Conservation (phyloP, 2,888 invertebrate species). For the Entomobrya multifasciata region DNA sequence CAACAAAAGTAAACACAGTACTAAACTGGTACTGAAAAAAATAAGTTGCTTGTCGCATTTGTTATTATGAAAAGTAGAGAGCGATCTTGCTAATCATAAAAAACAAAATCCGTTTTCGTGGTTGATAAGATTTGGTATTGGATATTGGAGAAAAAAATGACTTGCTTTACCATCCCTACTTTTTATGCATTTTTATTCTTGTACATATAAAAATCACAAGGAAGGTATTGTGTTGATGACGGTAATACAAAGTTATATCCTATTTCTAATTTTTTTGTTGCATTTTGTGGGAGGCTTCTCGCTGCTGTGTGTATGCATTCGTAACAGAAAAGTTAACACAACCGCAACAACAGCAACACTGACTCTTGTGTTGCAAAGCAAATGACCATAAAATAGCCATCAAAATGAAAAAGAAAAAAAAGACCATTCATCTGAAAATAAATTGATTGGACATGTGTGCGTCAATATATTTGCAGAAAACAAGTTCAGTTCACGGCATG, state of each 20-base stretch:
- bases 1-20: not conserved
- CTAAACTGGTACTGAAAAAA: not conserved
- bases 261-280: constrained; percentile 67
- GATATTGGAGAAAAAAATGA: constrained; percentile 30
- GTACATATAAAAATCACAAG: not conserved
- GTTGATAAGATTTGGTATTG: not conserved
- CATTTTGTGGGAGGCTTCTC: constrained; percentile 73
- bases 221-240: not conserved
- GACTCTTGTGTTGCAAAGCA: constrained; percentile 60
- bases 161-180: not conserved
- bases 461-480: constrained; percentile 68
- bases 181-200: constrained; percentile 21
- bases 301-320: constrained; percentile 33
- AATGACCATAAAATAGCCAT: constrained; percentile 69
- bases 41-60: not conserved
- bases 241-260: constrained; percentile 44
- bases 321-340: constrained; percentile 30
- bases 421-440: constrained; percentile 69
- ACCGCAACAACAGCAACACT: constrained; percentile 4
- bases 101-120: constrained; percentile 70
- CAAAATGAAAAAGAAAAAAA: constrained; percentile 57
- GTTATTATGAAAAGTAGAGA: constrained; percentile 21
- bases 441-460: constrained; percentile 73
- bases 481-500: constrained; percentile 58
- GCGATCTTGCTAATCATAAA: constrained; percentile 34